Conservation (phyloP, 2,113 vertebrate genomes). For the Zosterops borbonicus region DNA sequence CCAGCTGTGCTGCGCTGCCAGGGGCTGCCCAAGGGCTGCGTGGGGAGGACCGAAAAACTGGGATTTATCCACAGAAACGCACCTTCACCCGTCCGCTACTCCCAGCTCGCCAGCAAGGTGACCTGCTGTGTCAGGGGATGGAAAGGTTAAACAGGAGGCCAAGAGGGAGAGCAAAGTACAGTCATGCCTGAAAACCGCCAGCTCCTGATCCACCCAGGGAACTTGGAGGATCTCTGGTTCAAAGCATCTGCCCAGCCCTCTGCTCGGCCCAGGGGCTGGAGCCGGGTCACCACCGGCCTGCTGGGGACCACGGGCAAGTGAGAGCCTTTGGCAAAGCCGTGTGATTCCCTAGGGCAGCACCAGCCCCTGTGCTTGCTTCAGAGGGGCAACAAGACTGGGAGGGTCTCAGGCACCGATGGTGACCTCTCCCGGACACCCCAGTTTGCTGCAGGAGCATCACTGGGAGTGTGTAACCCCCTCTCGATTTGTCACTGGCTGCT, state of each 20-base stretch:
- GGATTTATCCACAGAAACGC: not conserved
- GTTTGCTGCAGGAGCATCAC: rapidly evolving
- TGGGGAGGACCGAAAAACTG: not conserved
- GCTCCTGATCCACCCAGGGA: not conserved
- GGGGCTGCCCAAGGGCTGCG: not conserved
- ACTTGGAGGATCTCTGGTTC: not conserved
- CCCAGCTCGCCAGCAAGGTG: not conserved
- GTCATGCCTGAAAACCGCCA: not conserved
- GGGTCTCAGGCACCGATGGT: rapidly evolving
- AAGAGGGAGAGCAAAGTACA: not conserved
- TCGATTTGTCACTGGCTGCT: not conserved
- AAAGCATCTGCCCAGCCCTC: not conserved
- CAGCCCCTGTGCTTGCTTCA: rapidly evolving
- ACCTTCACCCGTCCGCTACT: too few species aligned
- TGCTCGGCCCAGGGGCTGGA: not conserved
- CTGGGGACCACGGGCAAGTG: rapidly evolving
- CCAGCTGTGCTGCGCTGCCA: rapidly evolving
- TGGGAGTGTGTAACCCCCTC: rapidly evolving
- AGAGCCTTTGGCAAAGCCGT: not conserved
- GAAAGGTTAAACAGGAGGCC: not conserved
- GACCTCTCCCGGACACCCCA: not conserved
- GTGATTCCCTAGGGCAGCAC: not conserved
- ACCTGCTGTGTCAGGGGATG: not conserved
- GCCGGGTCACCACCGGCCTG: not conserved
- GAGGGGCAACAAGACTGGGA: not conserved